phyloP scores from a whole-genome alignment of 2,888 invertebrate genomes.

The Chloromyia formosa region DNA sequence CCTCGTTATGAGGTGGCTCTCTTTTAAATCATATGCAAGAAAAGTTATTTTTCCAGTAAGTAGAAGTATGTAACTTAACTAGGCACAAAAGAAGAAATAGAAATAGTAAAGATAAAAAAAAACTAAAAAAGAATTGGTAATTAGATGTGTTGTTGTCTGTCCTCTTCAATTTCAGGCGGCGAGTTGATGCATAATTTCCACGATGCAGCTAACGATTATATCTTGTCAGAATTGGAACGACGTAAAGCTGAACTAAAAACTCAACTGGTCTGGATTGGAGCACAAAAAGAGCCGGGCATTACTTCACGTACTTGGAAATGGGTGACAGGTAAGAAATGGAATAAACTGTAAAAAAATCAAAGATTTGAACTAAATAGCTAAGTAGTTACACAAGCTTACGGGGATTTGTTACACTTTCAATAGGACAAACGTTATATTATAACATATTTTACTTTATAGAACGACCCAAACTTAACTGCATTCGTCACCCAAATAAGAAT shows the following conservation, averaged over 20 bases:
- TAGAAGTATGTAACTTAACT: too few relatives aligned
- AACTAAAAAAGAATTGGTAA: slow-evolving; percentile 3
- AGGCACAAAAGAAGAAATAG: too few relatives aligned
- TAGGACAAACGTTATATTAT: too few relatives aligned
- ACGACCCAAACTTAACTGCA: too few relatives aligned
- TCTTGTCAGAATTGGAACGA: slow-evolving; percentile 82
- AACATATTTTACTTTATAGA: too few relatives aligned
- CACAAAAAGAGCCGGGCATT: slow-evolving; percentile 85
- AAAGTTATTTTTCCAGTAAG: too few relatives aligned
- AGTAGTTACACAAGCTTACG: too few relatives aligned
- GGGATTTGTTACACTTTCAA: too few relatives aligned
- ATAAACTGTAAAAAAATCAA: too few relatives aligned
- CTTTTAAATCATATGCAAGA: too few relatives aligned
- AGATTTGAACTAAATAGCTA: too few relatives aligned
- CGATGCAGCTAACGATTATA: slow-evolving; percentile 62
- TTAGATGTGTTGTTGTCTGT: neutral
- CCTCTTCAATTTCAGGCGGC: slow-evolving; percentile 56
- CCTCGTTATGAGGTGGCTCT: neutral
- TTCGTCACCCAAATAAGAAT: too few relatives aligned
- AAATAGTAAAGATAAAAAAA: neutral
- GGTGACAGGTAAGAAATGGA: slow-evolving; percentile 75
- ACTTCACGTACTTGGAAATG: slow-evolving; percentile 88
- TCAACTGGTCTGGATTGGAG: slow-evolving; percentile 91
- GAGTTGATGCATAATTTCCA: slow-evolving; percentile 63
- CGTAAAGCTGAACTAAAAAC: slow-evolving; percentile 82